Conservation (phyloP, 2,113 vertebrate genomes). For the Antigone vipio region DNA sequence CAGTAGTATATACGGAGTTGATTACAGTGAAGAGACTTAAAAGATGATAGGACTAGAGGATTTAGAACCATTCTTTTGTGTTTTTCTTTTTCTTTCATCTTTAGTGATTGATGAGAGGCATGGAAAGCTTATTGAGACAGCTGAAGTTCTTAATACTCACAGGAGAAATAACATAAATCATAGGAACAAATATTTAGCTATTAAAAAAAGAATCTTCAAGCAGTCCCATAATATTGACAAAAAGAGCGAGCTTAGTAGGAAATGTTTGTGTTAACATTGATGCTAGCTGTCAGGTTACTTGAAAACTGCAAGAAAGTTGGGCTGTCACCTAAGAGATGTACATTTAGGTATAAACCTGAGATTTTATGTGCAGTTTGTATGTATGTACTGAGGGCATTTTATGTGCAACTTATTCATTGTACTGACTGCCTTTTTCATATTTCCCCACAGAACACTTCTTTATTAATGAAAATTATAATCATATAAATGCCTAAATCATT, state of each 20-base stretch:
- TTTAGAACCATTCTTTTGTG: neutral
- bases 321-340: neutral
- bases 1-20: neutral
- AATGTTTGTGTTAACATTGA: neutral
- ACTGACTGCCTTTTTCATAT: neutral
- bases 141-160: neutral
- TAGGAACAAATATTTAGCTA: neutral
- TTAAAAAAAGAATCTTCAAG: neutral
- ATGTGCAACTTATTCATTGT: neutral
- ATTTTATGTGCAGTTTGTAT: neutral
- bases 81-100: conserved; percentile 7
- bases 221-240: neutral
- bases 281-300: neutral
- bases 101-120: neutral
- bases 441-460: neutral
- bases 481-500: neutral
- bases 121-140: neutral
- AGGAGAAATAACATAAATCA: neutral
- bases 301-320: neutral
- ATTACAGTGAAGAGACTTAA: neutral
- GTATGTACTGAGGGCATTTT: neutral
- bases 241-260: neutral
- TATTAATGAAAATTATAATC: neutral
- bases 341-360: neutral
- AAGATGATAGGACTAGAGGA: neutral